Base-by-base conservation (phyloP, 2,888 invertebrate species). In the Mantis religiosa region DNA sequence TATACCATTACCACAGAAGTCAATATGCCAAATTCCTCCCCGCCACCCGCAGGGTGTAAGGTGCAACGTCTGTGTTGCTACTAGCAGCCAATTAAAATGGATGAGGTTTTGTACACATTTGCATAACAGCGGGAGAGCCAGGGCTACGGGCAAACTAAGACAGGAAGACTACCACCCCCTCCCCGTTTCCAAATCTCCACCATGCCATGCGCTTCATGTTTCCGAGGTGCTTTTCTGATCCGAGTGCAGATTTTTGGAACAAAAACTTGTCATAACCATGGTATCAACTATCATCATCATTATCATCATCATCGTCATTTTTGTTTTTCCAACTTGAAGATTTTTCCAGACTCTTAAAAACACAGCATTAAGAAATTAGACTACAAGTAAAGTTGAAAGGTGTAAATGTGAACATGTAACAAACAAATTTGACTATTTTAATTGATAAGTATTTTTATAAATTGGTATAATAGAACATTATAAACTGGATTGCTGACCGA, bases 71-170 rank as follows among this genome's bases (percentile, higher is more conserved):
- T 87, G 87, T 87, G 87, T 87, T 87, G 82, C 34, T 34, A 82
- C 28, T 54, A 81, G 81, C 30, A 85, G 89, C 89, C 89, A 90
- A 90, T 90, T 90, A 90, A 90, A 89, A 89, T 89, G 88, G 89
- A 90, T 90, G 89, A 90, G 89, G 87, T 85, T 88, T 85, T 83
- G 34, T 88, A 82, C 20, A 71, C 28, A 88, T 89, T 89, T 89
- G 89, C 89, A 89, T 89, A 88, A 71, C 30, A 82, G 87, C 84
- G 34, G 71, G 25, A 81, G 85, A 85, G 54, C 85, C 28, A 71
- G 54, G n/a, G 47, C 47, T 85, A 27, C 54, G 30, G 71, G 28
- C 71, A 86, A 25, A 81, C 28, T 81, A 86, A 85, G n/a, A 30
- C 86, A 54, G 28, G 28, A 85, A 54, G 54, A 54, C 54, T 85